Evolutionary conservation across 2,888 invertebrate species (phyloP), one percentile per base, ranked within the genome.

Genomic region (Syritta pipiens): DNA sequence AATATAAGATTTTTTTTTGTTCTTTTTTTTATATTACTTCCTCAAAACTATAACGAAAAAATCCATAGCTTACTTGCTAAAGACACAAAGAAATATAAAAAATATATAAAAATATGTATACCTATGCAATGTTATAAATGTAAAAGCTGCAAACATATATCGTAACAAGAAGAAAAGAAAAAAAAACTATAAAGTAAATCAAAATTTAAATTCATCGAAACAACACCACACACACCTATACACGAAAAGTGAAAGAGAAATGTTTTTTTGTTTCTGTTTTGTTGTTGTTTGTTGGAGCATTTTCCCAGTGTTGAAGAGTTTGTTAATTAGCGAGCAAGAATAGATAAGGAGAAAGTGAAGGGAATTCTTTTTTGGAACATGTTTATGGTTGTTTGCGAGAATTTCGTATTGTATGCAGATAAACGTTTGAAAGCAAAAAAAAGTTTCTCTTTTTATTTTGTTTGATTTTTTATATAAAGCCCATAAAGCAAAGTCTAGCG

Each of bases 161-260:
- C 46, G 1, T 26, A 20, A 28, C 24, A 42, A 12, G 30, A 42
- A 60, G 35, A 22, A 48, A 35, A 62, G 22, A 46, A 28, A 35
- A 40, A 26, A 19, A 37, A 35, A 19, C 44, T 37, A 46, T 14
- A 71, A 17, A 46, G 17, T 20, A 28, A 44, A 60, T 22, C n/a
- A n/a, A n/a, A n/a, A n/a, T n/a, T 5, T 57, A 4, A 69, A 63
- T 48, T 40, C 26, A 46, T 59, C 44, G 46, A 59, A 63, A 51
- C n/a, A n/a, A n/a, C n/a, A n/a, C n/a, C n/a, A n/a, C n/a, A n/a
- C n/a, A n/a, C n/a, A n/a, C n/a, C n/a, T n/a, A n/a, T 51, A 51
- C 51, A 42, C 40, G 30, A 10, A 49, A 22, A 26, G 17, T 10
- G 19, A n/a, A 37, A 5, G 42, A 63, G 14, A 57, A 37, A 6